phyloP scores from a whole-genome alignment of 2,888 invertebrate genomes.

The Cephus rjabovi region DNA sequence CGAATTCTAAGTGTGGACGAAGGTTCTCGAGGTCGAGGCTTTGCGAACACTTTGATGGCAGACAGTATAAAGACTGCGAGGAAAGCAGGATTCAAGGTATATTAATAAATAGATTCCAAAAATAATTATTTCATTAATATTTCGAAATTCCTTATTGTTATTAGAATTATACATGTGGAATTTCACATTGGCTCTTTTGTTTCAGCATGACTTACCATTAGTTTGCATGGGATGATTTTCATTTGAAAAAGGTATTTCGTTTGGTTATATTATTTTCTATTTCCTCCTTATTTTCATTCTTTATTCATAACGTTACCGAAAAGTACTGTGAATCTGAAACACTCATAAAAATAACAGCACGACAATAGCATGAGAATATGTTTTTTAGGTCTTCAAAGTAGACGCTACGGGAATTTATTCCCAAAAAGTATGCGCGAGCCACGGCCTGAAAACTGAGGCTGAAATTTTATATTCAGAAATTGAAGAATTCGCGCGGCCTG shows the following conservation, averaged over 20 bases:
- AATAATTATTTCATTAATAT: background rate
- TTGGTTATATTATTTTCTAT: conserved; percentile 23
- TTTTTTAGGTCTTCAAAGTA: conserved; percentile 78
- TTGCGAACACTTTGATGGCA: conserved; percentile 79
- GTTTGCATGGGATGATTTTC: conserved; percentile 55
- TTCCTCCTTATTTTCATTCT: background rate
- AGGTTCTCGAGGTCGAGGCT: conserved; percentile 77
- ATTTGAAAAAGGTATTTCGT: conserved; percentile 33
- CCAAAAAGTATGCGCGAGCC: conserved; percentile 78
- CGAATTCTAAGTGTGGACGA: conserved; percentile 84
- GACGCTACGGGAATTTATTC: conserved; percentile 86
- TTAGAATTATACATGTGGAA: background rate
- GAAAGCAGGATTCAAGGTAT: conserved; percentile 77
- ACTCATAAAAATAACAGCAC: background rate
- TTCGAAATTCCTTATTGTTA: background rate
- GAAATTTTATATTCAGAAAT: conserved; percentile 80
- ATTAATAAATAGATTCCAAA: background rate
- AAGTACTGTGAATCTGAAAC: background rate
- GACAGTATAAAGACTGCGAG: conserved; percentile 76
- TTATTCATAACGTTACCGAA: background rate
- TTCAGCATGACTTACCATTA: conserved; percentile 56
- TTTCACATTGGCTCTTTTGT: conserved; percentile 40
- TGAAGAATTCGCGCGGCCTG: conserved; percentile 74
- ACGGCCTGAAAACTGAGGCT: conserved; percentile 75
- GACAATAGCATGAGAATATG: background rate